Base-by-base conservation (phyloP, 2,797 vertebrate genomes). In the Melanogrammus aeglefinus region DNA sequence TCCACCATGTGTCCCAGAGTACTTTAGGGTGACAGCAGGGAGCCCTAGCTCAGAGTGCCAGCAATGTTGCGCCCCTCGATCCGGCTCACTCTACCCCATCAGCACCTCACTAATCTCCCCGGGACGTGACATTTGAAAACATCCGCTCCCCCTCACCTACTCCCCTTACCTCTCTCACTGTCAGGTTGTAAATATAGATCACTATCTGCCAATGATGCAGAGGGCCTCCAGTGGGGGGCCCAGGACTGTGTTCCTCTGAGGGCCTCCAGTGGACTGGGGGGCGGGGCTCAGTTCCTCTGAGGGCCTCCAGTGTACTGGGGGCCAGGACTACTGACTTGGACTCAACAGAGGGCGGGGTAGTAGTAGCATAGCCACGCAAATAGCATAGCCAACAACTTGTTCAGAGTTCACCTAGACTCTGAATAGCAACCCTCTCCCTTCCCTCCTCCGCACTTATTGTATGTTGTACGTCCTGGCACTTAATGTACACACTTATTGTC, bases 91-190 rank as follows among this genome's bases (percentile, higher is more conserved):
- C 84, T 81, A 87, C 76, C 81, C 83, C 57, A 24, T 80, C 27
- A 76, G 86, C 78, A 41, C 81, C 86, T 86, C 87, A 86, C 88
- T 90, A 91, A 91, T 89, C 89, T 91, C 90, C 51, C n/a, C 1
- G n/a, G 83, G 87, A 90, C 87, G 82, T 92, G 91, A 90, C 91
- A 91, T 92, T 92, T 92, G 83, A 88, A 90, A 91, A 85, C 85
- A 81, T 84, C 81, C 78, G 78, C 79, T 78, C 79, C 75, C 57
- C 57, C 7, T 7, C 51, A 24, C 51, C 27, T 24, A n/a, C 74
- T 12, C 12, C 5, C 63, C 18, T 6, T 7, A 4, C 18, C 51
- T 21, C 57, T 16, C 41, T 39, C 33, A 76, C 86, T 88, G 85
- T 81, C 83, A 78, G 86, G 4, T 77, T 89, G 84, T 80, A 90